Conservation (phyloP, 2,797 vertebrate genomes). For the Podarcis lilfordi region DNA sequence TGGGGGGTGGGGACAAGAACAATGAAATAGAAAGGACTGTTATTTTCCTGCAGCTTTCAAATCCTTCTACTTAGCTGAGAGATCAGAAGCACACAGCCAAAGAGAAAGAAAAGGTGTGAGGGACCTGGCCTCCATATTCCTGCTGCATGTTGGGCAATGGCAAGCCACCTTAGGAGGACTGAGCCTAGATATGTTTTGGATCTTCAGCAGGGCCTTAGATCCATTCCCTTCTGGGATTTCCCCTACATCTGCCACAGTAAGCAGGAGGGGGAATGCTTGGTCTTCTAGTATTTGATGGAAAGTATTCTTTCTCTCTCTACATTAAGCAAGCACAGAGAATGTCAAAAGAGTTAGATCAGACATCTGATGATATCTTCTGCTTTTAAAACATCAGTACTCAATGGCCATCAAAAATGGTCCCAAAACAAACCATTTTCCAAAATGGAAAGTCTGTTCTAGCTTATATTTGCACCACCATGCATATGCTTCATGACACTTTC, state of each 20-base stretch:
- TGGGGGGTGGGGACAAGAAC: not conserved
- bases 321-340: not conserved
- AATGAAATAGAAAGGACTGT: not conserved
- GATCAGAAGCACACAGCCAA: not conserved
- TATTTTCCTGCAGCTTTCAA: not conserved
- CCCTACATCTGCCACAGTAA: not conserved
- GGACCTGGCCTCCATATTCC: not conserved
- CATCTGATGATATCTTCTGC: not conserved
- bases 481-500: not conserved
- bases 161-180: not conserved
- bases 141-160: not conserved
- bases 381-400: not conserved
- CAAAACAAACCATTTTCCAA: not conserved
- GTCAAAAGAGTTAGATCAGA: not conserved
- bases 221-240: not conserved
- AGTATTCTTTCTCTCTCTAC: not conserved
- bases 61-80: not conserved
- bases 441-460: not conserved
- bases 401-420: not conserved
- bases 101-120: not conserved
- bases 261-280: not conserved
- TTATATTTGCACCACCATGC: not conserved
- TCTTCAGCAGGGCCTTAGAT: not conserved
- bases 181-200: not conserved
- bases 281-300: not conserved